Percentiles rank a stretch among this genome's conserved stretches.
Conservation (phyloP, 2,113 vertebrate species). For the Rana temporaria region DNA sequence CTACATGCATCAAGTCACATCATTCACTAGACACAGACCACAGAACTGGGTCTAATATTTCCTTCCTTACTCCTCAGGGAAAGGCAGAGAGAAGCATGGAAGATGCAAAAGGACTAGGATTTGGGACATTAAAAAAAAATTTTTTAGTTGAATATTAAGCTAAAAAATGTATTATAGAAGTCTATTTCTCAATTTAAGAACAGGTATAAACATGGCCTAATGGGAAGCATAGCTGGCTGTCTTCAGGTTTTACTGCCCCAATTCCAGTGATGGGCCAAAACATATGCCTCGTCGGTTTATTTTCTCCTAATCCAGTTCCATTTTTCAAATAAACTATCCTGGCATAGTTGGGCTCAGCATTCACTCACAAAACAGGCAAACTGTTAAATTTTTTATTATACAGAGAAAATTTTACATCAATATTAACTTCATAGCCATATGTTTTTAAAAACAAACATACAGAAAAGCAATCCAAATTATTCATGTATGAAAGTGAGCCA, state of each 20-base stretch:
- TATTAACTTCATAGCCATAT: slow-evolving; percentile 70
- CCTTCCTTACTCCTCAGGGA: too few species aligned
- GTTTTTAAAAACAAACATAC: slow-evolving; percentile 60
- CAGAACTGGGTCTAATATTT: too few species aligned
- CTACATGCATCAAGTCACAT: too few species aligned
- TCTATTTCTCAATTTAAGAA: neutral
- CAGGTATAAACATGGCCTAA: slow-evolving; percentile 79
- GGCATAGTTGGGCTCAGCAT: slow-evolving; percentile 70
- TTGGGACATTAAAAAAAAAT: too few species aligned
- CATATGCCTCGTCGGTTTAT: slow-evolving; percentile 63
- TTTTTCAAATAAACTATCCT: slow-evolving; percentile 60
- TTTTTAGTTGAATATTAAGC: too few species aligned
- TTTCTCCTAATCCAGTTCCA: neutral
- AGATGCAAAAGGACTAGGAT: too few species aligned
- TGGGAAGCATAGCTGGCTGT: slow-evolving; percentile 66
- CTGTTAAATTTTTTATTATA: slow-evolving; percentile 83
- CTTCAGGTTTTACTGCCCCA: neutral
- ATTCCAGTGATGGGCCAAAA: neutral
- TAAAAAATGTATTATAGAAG: too few species aligned
- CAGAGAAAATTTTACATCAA: slow-evolving; percentile 52
- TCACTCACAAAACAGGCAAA: slow-evolving; percentile 83
- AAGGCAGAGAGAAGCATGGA: too few species aligned
- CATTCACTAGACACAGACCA: too few species aligned
- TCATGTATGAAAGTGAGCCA: slow-evolving; percentile 62
- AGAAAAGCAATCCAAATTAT: slow-evolving; percentile 66